Conservation (phyloP, 1,140 invertebrate species). For the Vollenhovia emeryi region DNA sequence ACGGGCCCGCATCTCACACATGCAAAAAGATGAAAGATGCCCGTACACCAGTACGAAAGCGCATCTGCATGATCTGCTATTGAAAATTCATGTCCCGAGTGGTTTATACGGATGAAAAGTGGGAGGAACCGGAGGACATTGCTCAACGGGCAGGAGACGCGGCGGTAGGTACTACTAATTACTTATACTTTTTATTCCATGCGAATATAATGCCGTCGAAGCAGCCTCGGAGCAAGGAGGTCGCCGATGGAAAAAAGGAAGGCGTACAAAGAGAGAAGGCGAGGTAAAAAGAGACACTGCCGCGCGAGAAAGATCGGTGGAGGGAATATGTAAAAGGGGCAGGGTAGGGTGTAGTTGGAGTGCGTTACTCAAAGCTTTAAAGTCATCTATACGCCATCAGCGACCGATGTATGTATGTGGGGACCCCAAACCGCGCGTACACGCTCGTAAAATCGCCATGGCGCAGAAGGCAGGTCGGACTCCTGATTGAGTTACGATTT, state of each 20-base stretch:
- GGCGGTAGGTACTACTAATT: slow-evolving; percentile 73
- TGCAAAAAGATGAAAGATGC: neutral
- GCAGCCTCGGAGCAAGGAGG: slow-evolving; percentile 14
- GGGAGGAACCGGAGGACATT: slow-evolving; percentile 45
- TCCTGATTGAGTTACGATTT: slow-evolving; percentile 84
- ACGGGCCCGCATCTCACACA: neutral
- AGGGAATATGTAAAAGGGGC: slow-evolving; percentile 44
- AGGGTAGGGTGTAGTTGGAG: neutral
- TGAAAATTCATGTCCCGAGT: slow-evolving; percentile 41
- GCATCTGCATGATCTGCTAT: slow-evolving; percentile 18
- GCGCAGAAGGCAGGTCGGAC: slow-evolving; percentile 57
- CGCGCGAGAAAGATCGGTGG: slow-evolving; percentile 18
- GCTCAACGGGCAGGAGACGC: slow-evolving; percentile 51
- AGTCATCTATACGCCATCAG: slow-evolving; percentile 59
- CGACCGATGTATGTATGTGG: slow-evolving; percentile 52
- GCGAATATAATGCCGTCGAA: slow-evolving; percentile 63
- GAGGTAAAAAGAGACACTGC: slow-evolving; percentile 25
- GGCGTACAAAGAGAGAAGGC: slow-evolving; percentile 22
- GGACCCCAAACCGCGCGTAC: slow-evolving; percentile 58
- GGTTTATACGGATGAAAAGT: slow-evolving; percentile 28
- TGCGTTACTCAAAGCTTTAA: slow-evolving; percentile 62
- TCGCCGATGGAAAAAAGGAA: slow-evolving; percentile 37
- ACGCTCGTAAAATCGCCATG: slow-evolving; percentile 69
- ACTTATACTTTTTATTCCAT: slow-evolving; percentile 66
- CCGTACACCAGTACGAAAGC: neutral